These are phyloP conservation scores for Meandrusa payeni DNA, from an alignment of 2,888 invertebrate genomes.

Conservation along the genomic window DNA sequence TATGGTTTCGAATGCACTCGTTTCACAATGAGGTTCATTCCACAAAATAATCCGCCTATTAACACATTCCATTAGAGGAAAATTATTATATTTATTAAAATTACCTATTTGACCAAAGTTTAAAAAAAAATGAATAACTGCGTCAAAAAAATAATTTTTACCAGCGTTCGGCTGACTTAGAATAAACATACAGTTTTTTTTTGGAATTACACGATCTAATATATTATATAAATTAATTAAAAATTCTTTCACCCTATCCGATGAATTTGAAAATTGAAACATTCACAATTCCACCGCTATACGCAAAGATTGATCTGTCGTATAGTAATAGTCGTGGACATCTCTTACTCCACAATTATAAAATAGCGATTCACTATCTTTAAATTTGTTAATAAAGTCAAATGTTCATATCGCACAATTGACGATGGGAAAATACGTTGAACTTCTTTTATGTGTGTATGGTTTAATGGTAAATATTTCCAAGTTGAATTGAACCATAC, in stretches of 20 bases:
- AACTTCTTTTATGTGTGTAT: constrained; percentile 19
- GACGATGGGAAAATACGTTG: constrained; percentile 10
- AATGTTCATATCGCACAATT: constrained; percentile 17
- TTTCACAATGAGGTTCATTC: too few relatives aligned
- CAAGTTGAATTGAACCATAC: constrained; percentile 15
- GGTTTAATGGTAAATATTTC: constrained; percentile 26
- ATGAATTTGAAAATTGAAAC: constrained; percentile 11
- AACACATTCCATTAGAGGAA: constrained; percentile 3
- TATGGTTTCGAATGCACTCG: neutral
- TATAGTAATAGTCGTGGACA: too few relatives aligned
- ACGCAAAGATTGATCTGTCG: too few relatives aligned
- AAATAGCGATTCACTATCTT: too few relatives aligned
- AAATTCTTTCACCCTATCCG: constrained; percentile 13
- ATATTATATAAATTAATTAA: constrained; percentile 10
- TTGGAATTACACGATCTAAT: constrained; percentile 7
- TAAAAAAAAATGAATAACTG: neutral
- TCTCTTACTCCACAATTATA: too few relatives aligned
- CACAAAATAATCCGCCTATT: too few relatives aligned
- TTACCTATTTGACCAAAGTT: constrained; percentile 1
- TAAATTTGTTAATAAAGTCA: constrained; percentile 8
- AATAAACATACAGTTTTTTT: too few relatives aligned
- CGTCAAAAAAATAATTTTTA: constrained; percentile 3
- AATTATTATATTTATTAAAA: neutral
- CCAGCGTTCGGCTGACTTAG: neutral
- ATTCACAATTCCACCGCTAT: too few relatives aligned